Conservation (phyloP, 1,140 invertebrate genomes). For the Heliconius hermathena region DNA sequence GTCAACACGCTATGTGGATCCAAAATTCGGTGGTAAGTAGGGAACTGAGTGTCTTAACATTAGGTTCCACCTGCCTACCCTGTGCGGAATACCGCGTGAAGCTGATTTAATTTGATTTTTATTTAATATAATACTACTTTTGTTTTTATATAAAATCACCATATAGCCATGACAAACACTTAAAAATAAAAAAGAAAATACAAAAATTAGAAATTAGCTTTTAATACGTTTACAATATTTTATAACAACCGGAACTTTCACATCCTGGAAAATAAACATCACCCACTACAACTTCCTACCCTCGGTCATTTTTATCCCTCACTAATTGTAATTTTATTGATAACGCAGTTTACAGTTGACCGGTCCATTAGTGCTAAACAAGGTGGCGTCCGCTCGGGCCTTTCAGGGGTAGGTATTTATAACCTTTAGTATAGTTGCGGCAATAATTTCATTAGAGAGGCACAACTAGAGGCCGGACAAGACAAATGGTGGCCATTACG, state of each 20-base stretch:
- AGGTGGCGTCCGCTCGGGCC: conserved; percentile 74
- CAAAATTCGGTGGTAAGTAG: too few relatives aligned
- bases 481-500: conserved; percentile 79
- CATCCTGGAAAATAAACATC: conserved; percentile 49
- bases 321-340: conserved; percentile 82
- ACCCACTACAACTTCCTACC: conserved; percentile 66
- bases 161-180: neutral
- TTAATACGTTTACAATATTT: neutral
- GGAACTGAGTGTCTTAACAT: too few relatives aligned
- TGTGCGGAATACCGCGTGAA: too few relatives aligned
- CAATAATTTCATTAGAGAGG: conserved; percentile 81
- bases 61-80: too few relatives aligned
- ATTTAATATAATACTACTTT: neutral
- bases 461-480: conserved; percentile 80
- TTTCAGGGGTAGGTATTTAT: conserved; percentile 80
- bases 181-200: neutral
- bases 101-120: too few relatives aligned
- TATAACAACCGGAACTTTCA: conserved; percentile 36
- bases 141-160: neutral
- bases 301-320: conserved; percentile 71
- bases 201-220: neutral
- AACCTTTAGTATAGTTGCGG: conserved; percentile 81
- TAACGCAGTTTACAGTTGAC: conserved; percentile 82
- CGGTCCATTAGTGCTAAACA: conserved; percentile 80
- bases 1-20: too few relatives aligned